phyloP scores from a whole-genome alignment of 1,140 invertebrate genomes.

The Vollenhovia emeryi region DNA sequence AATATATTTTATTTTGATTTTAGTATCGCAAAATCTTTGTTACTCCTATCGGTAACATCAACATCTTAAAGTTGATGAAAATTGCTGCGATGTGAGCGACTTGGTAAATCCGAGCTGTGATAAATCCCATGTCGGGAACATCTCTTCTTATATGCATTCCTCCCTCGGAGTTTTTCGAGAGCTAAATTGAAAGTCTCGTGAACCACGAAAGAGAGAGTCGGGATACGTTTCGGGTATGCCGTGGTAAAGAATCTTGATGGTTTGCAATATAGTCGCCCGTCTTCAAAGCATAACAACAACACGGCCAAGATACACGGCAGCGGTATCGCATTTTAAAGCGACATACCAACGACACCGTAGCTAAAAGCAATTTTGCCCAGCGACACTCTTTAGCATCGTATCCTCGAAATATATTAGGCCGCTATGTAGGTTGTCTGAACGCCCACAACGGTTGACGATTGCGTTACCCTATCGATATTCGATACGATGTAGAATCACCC shows the following conservation, averaged over 20 bases:
- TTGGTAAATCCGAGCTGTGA: neutral
- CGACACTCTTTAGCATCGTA: conserved; percentile 44
- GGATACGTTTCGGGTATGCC: neutral
- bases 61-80: conserved; percentile 6
- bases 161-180: neutral
- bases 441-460: conserved; percentile 60
- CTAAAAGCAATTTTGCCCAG: conserved; percentile 43
- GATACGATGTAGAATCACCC: conserved; percentile 64
- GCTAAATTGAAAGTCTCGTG: conserved; percentile 23
- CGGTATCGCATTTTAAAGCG: conserved; percentile 32
- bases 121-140: neutral
- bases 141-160: neutral
- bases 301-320: neutral
- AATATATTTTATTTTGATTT: neutral
- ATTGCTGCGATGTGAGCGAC: neutral
- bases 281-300: conserved; percentile 1
- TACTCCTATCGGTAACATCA: neutral
- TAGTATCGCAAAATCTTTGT: neutral
- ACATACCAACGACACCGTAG: conserved; percentile 1
- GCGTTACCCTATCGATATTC: conserved; percentile 68
- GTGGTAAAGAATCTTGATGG: conserved; percentile 17
- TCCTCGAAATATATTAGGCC: conserved; percentile 43
- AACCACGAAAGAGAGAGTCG: neutral
- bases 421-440: conserved; percentile 52
- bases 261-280: neutral